Evolutionary conservation across 2,797 vertebrate species (phyloP), one percentile per base, ranked within the genome.

Genomic region (Caiman crocodilus): DNA sequence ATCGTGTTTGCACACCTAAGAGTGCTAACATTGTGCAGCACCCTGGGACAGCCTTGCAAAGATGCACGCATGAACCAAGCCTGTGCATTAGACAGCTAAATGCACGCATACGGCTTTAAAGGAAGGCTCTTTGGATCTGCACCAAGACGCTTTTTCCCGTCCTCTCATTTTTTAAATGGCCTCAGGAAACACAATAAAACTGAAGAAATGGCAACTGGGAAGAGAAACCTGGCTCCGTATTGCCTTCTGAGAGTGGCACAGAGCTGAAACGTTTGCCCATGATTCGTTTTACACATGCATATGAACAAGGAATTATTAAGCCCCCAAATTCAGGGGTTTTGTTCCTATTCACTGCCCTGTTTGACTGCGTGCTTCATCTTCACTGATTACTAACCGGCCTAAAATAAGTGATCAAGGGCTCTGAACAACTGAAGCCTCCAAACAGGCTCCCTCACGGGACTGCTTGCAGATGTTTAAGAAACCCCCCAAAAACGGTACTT

Each of bases 21-120:
- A 50, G 42, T 50, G 42, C 10, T 50, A 50, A 50, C 42, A 10
- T 50, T 10, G 42, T 50, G 42, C 10, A 50, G 42, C 42, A 50
- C 42, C 42, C 42, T 50, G 42, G 9, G 42, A 50, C 42, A 50
- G 9, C 42, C 42, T 50, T 50, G 42, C 10, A 50, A 50, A 50
- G 42, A 50, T 50, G 10, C 42, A 50, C n/a, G n/a, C n/a, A n/a
- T n/a, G n/a, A n/a, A 65, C 17, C 42, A 15, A 18, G 77, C 78
- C 81, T 75, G 82, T 79, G 75, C 79, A 21, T 2, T 1, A 59
- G 7, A 3, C 6, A 42, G 16, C 35, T 25, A 28, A 65, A 42
- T 1, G 0, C 71, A 7, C 71, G 14, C 2, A 56, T 10, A 1
- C 69, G 0, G 0, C 58, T 61, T 69, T 64, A 25, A 67, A 79